Base-by-base conservation (phyloP, 2,888 invertebrate genomes). In the Periphyllus acericola region DNA sequence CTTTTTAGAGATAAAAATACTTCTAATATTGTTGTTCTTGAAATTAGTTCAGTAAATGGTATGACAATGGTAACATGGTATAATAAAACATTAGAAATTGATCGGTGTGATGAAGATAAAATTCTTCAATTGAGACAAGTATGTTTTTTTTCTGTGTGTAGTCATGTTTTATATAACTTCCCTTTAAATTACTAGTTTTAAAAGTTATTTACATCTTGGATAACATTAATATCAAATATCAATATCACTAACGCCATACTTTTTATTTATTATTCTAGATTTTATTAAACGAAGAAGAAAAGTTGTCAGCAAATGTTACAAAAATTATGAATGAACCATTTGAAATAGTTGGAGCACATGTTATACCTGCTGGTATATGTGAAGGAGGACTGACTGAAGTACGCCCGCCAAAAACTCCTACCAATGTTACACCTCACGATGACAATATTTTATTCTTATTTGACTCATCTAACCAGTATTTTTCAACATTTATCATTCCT, bases 401-500 rank as follows among this genome's bases (percentile, higher is more conserved):
- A 9, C 92, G 92, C 74, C 91, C 91, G 17, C 91, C 91, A 3
- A 91, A 91, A 68, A 91, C 90, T 71, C 90, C 91, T 29, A 89
- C 90, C 6, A 90, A 90, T 0, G 91, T 91, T 66, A 90, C 91
- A 1, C 90, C 91, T 40, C 92, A 92, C 75, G 91, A 92, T 78
- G 90, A 90, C 55, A 90, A 90, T 76, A 89, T 90, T 68, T 89
- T 89, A 29, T 90, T 90, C 52, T 89, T 91, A 3, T 91, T 89
- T 52, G 81, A 87, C 11, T 89, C 90, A 46, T 90, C 90, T 81
- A 92, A 92, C 80, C 92, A 92, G 88, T 92, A 93, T 88, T 91
- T 93, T 90, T 92, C 93, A 83, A 98, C 97, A 19, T 97, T 97
- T 90, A 95, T 98, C 72, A 94, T 98, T 89, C 98, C 99, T 0